phyloP scores from a whole-genome alignment of 64 coral and sea anemone species.

The Trachythela sp. region DNA sequence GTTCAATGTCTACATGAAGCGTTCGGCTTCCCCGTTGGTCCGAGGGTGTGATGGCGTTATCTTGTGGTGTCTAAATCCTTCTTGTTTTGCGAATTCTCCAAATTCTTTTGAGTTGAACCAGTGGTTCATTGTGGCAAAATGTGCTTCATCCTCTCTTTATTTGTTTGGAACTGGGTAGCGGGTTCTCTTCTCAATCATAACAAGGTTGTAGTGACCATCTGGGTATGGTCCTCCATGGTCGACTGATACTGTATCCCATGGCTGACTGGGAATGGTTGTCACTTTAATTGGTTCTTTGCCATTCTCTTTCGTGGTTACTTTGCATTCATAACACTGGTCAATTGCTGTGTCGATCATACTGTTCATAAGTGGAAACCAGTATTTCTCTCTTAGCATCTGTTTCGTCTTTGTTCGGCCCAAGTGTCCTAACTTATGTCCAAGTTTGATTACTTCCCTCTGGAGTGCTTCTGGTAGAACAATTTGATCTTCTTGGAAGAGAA shows the following conservation, averaged over 20 bases:
- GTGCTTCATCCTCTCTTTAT: conserved; percentile 57
- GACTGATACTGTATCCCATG: conserved; percentile 60
- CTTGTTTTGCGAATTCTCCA: conserved; percentile 37
- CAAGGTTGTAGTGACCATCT: conserved; percentile 55
- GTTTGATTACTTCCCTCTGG: conserved; percentile 47
- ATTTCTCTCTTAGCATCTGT: conserved; percentile 53
- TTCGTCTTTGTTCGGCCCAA: conserved; percentile 61
- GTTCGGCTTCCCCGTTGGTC: conserved; percentile 58
- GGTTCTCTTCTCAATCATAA: conserved; percentile 44
- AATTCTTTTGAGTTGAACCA: conserved; percentile 62
- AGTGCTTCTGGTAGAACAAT: conserved; percentile 48
- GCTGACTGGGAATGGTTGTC: conserved; percentile 40
- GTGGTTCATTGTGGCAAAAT: conserved; percentile 49
- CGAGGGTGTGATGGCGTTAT: conserved; percentile 43
- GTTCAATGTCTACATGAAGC: conserved; percentile 46
- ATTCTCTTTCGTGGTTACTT: conserved; percentile 43
- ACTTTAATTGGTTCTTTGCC: conserved; percentile 62
- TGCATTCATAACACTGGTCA: conserved; percentile 51
- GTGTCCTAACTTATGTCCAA: conserved; percentile 57
- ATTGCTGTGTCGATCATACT: conserved; percentile 59
- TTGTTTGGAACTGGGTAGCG: conserved; percentile 38
- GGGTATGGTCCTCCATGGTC: conserved; percentile 54
- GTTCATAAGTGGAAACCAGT: conserved; percentile 65
- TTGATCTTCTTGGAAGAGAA: conserved; percentile 47
- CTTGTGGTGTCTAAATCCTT: conserved; percentile 56